phyloP scores from a whole-genome alignment of 2,888 invertebrate species.

The Drosophila mulleri region DNA sequence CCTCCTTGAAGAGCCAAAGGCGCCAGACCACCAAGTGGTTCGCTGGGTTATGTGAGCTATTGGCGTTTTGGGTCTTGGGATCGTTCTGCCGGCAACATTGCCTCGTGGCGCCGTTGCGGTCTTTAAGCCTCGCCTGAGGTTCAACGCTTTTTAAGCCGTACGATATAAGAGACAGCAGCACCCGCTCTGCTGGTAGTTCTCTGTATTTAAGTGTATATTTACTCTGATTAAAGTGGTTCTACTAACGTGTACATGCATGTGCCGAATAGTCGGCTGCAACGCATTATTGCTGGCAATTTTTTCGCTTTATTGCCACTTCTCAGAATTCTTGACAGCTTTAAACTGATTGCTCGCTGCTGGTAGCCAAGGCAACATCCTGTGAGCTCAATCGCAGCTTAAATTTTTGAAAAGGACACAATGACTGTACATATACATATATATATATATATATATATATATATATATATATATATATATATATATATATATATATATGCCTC shows the following conservation, averaged over 20 bases:
- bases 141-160: neutral
- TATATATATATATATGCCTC: conserved; percentile 8
- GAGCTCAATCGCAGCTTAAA: conserved; percentile 23
- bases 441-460: conserved; percentile 1
- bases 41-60: conserved; percentile 32
- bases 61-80: conserved; percentile 41
- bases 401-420: conserved; percentile 26
- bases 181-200: neutral
- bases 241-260: conserved; percentile 34
- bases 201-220: conserved; percentile 34
- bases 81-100: conserved; percentile 32
- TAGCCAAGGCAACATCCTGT: conserved; percentile 53
- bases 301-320: conserved; percentile 62
- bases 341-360: conserved; percentile 70
- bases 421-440: neutral
- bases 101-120: conserved; percentile 54
- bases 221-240: conserved; percentile 62
- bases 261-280: conserved; percentile 32
- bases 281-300: conserved; percentile 59
- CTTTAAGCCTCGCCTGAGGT: conserved; percentile 52
- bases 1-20: conserved; percentile 35
- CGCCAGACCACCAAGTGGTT: conserved; percentile 45
- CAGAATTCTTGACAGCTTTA: conserved; percentile 71
- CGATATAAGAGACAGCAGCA: conserved; percentile 7
- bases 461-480: neutral